A percentile compares a stretch with the other conserved stretches of the same genome.
phyloP scores from a whole-genome alignment of 2,797 vertebrate genomes.

The Hydrolagus colliei region DNA sequence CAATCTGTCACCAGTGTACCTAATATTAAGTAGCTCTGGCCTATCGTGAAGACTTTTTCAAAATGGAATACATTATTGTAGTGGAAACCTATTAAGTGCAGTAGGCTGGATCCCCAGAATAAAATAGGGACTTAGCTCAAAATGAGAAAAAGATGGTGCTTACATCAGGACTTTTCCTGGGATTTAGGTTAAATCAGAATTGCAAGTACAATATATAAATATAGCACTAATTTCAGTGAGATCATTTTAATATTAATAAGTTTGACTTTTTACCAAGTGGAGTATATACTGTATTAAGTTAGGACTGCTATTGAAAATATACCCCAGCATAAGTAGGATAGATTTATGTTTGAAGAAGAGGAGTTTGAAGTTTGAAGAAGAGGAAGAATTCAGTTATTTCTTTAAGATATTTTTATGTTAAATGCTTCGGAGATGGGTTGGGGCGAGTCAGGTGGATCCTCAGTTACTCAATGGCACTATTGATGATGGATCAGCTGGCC shows the following conservation, averaged over 20 bases:
- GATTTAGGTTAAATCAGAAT: neutral
- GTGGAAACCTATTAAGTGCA: neutral
- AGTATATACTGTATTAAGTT: no score
- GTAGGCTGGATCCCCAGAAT: neutral
- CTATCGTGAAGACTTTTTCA: neutral
- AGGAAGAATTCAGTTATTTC: no score
- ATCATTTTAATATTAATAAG: neutral
- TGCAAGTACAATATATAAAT: neutral
- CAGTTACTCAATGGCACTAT: no score
- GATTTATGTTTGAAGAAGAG: no score
- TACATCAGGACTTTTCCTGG: neutral
- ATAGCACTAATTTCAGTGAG: neutral
- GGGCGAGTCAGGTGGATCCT: no score
- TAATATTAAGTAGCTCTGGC: neutral
- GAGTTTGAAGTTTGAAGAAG: no score
- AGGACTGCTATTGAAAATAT: no score
- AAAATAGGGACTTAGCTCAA: neutral
- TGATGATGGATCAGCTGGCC: no score
- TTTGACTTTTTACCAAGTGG: neutral
- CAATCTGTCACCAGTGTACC: neutral
- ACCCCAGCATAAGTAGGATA: no score
- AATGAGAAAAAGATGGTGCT: neutral
- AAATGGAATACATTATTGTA: neutral
- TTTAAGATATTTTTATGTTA: no score
- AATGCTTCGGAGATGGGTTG: no score